Evolutionary conservation across 1,140 invertebrate species (phyloP), one percentile per base, ranked within the genome.

Genomic region (Drosophila seguyi): DNA sequence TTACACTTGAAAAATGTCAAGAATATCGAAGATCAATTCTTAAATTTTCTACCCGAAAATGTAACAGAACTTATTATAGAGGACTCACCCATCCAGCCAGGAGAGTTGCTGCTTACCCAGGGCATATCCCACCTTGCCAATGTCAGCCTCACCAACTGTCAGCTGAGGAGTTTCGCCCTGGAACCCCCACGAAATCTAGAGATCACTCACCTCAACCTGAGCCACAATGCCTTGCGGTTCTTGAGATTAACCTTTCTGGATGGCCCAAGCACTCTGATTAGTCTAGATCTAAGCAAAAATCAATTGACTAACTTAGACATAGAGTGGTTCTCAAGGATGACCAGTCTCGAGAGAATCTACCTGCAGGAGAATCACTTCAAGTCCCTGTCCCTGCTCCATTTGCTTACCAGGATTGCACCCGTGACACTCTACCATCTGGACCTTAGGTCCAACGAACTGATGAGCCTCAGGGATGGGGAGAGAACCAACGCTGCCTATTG

Each of bases 221-320:
- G 86, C 36, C 65, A 60, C 14, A 92, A 92, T 59, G 75, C 67
- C 3, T 44, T 92, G 36, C 34, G n/a, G 0, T 66, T 73, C 0
- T 53, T 92, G 0, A 34, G 34, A 11, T 11, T 44, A 62, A 10
- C n/a, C 75, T 18, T 25, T 10, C 6, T 20, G 1, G 4, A 25
- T 27, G 47, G n/a, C 2, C 62, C 62, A 20, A 44, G 56, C 20
- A 34, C 41, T 11, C 38, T 92, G 6, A 14, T 45, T 22, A 72
- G 16, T 16, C 41, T 92, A 7, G 84, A 92, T 56, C 60, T 92
- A 4, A 92, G 91, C 22, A 55, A 29, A 3, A 92, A 92, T 53
- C 47, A 79, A n/a, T 38, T 92, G 44, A 34, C 22, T 8, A 57
- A 48, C 16, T 8, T 92, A 38, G 76, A 75, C 20, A 27, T 34